A percentile compares a stretch with the other conserved stretches of the same genome.
Conservation (phyloP, 1,140 invertebrate genomes). For the Drosophila sp. region DNA sequence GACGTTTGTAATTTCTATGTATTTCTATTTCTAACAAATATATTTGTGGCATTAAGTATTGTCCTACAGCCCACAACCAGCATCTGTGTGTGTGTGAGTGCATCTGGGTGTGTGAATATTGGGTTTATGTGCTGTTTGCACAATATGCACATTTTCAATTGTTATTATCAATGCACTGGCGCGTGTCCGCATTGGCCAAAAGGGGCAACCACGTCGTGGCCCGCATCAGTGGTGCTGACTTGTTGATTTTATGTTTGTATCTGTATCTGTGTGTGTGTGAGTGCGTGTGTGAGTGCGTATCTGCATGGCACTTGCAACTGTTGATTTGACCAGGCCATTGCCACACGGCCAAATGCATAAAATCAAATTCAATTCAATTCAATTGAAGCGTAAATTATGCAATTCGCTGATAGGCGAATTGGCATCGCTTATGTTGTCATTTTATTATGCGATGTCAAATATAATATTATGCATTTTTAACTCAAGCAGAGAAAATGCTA, state of each 20-base stretch:
- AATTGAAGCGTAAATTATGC: slow-evolving; percentile 54
- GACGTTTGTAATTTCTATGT: not conserved
- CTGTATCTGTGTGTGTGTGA: not conserved
- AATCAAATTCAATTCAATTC: slow-evolving; percentile 45
- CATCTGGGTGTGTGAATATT: not conserved
- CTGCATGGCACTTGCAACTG: slow-evolving; percentile 48
- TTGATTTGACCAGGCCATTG: slow-evolving; percentile 41
- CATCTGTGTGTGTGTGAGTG: not conserved
- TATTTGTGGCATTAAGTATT: slow-evolving; percentile 6
- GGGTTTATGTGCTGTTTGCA: slow-evolving; percentile 13
- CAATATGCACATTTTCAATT: slow-evolving; percentile 47
- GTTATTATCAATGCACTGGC: slow-evolving; percentile 51
- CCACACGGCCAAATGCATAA: slow-evolving; percentile 32
- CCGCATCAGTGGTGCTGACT: slow-evolving; percentile 48
- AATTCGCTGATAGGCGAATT: slow-evolving; percentile 37
- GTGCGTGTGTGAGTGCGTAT: slow-evolving; percentile 4
- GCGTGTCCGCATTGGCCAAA: slow-evolving; percentile 26
- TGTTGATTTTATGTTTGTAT: slow-evolving; percentile 42
- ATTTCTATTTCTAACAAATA: not conserved
- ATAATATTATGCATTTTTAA: not conserved
- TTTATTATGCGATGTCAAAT: slow-evolving; percentile 14
- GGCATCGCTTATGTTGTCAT: slow-evolving; percentile 35
- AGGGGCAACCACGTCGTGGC: slow-evolving; percentile 29
- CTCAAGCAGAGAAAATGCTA: not conserved
- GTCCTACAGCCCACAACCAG: slow-evolving; percentile 1